Base-by-base conservation (phyloP, 2,888 invertebrate genomes). In the Macrostomum cliftonense region DNA sequence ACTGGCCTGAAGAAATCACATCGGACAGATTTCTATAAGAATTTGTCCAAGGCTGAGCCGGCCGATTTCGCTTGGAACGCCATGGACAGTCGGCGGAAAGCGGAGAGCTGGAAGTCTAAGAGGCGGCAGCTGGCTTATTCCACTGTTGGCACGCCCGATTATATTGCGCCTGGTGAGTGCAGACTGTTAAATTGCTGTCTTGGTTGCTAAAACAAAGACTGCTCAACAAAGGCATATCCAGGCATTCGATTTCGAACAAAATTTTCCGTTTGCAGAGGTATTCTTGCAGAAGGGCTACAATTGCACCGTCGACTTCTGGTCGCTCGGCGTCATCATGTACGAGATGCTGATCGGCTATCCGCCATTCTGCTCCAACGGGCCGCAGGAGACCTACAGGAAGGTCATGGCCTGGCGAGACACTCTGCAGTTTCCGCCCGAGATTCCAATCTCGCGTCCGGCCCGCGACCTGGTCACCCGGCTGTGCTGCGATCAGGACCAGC, bases 331-430 rank as follows among this genome's bases (percentile, higher is more conserved):
- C n/a, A 97, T 97, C 62, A 97, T 99, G 97, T 97, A 95, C 73
- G 97, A 97, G 75, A 99, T 99, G 97, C 76, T 99, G 59, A 97
- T 60, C 79, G 79, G 95, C 19, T 99, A 95, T 72, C 97, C 97
- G 54, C 97, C 97, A 49, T 97, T 97, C 74, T 97, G 95, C 72
- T 95, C 95, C 51, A 95, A 99, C 73, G 93, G 86, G 59, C 88
- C 89, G 2, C 89, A 89, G 70, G 89, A 91, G 73, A 91, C 91
- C 17, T 91, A 91, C 71, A 77, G 78, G 50, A 89, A 89, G 74
- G 95, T 97, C 59, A 95, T 97, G 89, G 93, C 91, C 66, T 97
- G 95, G 95, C 78, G 89, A 57, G 93, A 97, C 67, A 95, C 95
- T 1, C 77, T 97, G 52, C 81, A 88, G 49, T 97, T 99, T 72